Conservation (phyloP, 35 echinoderm and acorn worm species). For the Hemicentrotus pulcherrimus region DNA sequence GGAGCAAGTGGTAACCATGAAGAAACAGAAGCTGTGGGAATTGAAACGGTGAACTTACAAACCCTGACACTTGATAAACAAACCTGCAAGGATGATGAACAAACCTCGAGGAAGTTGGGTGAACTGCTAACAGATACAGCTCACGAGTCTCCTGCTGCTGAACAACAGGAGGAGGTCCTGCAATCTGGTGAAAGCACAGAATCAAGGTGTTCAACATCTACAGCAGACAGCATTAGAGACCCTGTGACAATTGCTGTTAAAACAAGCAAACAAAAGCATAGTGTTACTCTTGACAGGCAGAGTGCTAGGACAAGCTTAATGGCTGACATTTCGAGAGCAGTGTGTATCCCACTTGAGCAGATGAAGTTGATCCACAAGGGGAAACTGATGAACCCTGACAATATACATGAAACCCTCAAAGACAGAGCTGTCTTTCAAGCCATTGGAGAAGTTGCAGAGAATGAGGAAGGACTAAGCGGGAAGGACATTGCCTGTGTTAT, state of each 20-base stretch:
- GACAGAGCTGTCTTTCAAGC: slow-evolving; percentile 90
- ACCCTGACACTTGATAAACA: not conserved
- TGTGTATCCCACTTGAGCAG: slow-evolving; percentile 57
- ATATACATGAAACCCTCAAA: slow-evolving; percentile 35
- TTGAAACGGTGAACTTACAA: not conserved
- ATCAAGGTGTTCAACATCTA: not conserved
- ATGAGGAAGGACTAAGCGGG: slow-evolving; percentile 68
- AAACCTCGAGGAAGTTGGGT: not conserved
- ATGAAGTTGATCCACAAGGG: slow-evolving; percentile 90
- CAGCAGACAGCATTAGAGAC: not conserved
- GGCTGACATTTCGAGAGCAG: slow-evolving; percentile 43
- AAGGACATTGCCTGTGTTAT: slow-evolving; percentile 59
- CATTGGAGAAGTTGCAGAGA: slow-evolving; percentile 76
- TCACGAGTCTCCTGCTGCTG: not conserved
- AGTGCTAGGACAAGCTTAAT: slow-evolving; percentile 30
- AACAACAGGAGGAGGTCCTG: not conserved
- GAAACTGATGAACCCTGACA: slow-evolving; percentile 57
- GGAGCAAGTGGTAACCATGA: not conserved
- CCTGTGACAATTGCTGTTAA: slow-evolving; percentile 58
- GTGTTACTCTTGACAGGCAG: slow-evolving; percentile 17
- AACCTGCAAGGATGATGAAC: not conserved
- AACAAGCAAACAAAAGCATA: slow-evolving; percentile 67
- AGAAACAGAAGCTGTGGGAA: not conserved
- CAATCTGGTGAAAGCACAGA: not conserved
- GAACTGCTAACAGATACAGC: not conserved